A percentile compares a stretch with the other conserved stretches of the same genome.
These are phyloP conservation scores for Andrena flavipes DNA, from an alignment of 2,888 invertebrate species.

Conservation along the genomic window DNA sequence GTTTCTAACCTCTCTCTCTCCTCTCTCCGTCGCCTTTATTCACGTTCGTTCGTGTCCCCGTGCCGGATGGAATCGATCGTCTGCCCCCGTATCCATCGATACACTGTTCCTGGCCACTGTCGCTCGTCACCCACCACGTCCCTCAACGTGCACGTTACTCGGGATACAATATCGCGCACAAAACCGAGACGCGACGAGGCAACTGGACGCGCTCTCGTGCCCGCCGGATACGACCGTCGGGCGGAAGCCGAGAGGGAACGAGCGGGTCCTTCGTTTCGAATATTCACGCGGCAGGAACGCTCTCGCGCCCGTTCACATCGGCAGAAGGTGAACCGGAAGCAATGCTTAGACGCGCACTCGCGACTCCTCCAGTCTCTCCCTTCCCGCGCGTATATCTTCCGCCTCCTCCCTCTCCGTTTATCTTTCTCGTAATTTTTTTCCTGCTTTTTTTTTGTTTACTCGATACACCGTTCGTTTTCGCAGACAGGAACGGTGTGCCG, in stretches of 20 bases:
- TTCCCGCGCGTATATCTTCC: not conserved
- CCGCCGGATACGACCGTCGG: not conserved
- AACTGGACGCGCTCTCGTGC: conserved; percentile 12
- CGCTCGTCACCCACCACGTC: conserved; percentile 13
- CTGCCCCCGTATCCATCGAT: conserved; percentile 42
- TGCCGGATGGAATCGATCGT: conserved; percentile 31
- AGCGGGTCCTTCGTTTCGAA: conserved; percentile 6
- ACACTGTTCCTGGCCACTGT: conserved; percentile 15
- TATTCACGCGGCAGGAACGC: conserved; percentile 3
- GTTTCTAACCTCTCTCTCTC: conserved; percentile 46
- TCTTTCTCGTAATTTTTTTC: not conserved
- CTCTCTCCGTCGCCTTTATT: conserved; percentile 13
- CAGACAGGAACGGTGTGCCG: conserved; percentile 42
- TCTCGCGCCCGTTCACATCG: not conserved
- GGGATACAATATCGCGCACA: conserved; percentile 7
- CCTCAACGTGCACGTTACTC: not conserved
- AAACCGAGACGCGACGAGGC: conserved; percentile 1
- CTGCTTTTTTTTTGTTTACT: conserved; percentile 3
- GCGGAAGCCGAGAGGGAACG: conserved; percentile 15
- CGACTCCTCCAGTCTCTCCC: conserved; percentile 11
- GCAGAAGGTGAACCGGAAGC: conserved; percentile 10
- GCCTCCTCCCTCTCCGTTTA: not conserved
- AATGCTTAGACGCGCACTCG: conserved; percentile 43
- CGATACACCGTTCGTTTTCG: conserved; percentile 45
- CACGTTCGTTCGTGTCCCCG: conserved; percentile 28